These are phyloP conservation scores for Tetrao urogallus DNA, from an alignment of 2,113 vertebrate species.

Conservation along the genomic window DNA sequence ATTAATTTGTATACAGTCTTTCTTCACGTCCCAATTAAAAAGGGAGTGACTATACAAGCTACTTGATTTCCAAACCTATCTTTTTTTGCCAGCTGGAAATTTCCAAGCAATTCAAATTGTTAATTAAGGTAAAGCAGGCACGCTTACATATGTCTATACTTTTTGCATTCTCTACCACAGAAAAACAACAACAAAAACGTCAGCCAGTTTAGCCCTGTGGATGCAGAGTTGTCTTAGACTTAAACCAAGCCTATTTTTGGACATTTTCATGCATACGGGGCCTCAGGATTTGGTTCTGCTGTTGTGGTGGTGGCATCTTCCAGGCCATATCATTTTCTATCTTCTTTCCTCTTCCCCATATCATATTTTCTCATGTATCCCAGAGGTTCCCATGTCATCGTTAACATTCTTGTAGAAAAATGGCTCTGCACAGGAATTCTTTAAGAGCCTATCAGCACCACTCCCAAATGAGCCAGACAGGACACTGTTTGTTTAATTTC, in stretches of 20 bases:
- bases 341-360: background rate
- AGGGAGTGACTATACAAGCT: background rate
- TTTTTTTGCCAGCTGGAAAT: slow-evolving; percentile 36
- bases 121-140: slow-evolving; percentile 1
- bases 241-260: background rate
- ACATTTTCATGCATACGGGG: background rate
- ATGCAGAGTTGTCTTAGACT: background rate
- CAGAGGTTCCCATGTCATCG: background rate
- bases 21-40: slow-evolving; percentile 47
- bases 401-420: slow-evolving; percentile 42
- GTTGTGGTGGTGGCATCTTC: background rate
- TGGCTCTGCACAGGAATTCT: background rate
- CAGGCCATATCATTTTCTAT: background rate
- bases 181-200: background rate
- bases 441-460: slow-evolving; percentile 13
- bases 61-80: background rate
- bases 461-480: slow-evolving; percentile 41
- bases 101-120: background rate
- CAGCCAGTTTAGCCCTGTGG: background rate
- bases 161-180: background rate
- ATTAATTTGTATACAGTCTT: background rate
- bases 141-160: background rate
- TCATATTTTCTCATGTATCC: background rate
- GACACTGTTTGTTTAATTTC: slow-evolving; percentile 19
- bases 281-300: background rate